These are phyloP conservation scores for Nixonia krombeini DNA, from an alignment of 1,140 invertebrate species.

Conservation along the genomic window DNA sequence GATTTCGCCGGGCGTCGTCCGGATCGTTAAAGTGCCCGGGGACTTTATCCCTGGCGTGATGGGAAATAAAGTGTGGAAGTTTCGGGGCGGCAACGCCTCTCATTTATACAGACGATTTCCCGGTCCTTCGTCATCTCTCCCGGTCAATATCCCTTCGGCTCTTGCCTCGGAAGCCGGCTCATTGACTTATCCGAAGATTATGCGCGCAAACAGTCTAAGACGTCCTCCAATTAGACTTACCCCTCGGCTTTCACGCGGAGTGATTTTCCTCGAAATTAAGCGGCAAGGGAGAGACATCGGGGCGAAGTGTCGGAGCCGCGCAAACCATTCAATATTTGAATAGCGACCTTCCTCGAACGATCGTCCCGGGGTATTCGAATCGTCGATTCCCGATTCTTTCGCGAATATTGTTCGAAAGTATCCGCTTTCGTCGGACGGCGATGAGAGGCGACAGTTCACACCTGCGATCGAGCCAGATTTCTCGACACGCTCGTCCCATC, in stretches of 20 bases:
- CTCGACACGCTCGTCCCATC: constrained; percentile 39
- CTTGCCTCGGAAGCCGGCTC: constrained; percentile 1
- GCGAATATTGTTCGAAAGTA: too few relatives aligned
- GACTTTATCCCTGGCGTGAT: constrained; percentile 28
- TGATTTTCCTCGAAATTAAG: constrained; percentile 11
- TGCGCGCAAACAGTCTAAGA: constrained; percentile 15
- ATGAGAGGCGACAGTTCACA: constrained; percentile 11
- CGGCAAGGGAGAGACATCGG: constrained; percentile 3
- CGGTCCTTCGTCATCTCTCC: constrained; percentile 31
- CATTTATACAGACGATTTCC: constrained; percentile 46
- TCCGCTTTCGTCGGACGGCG: too few relatives aligned
- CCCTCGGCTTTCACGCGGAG: not conserved
- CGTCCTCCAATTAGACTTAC: constrained; percentile 18
- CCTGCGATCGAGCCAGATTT: constrained; percentile 2
- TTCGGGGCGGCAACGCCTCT: constrained; percentile 34
- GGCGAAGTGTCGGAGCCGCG: not conserved
- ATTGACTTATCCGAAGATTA: constrained; percentile 11
- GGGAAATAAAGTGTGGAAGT: constrained; percentile 15
- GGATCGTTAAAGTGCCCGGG: constrained; percentile 41
- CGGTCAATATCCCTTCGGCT: constrained; percentile 19
- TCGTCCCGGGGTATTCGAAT: too few relatives aligned
- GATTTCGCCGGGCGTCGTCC: not conserved
- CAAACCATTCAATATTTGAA: constrained; percentile 12
- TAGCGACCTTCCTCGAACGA: too few relatives aligned
- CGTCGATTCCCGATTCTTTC: too few relatives aligned